These are phyloP conservation scores for Himalopsyche tibetana DNA, from an alignment of 2,888 invertebrate species.

Conservation along the genomic window DNA sequence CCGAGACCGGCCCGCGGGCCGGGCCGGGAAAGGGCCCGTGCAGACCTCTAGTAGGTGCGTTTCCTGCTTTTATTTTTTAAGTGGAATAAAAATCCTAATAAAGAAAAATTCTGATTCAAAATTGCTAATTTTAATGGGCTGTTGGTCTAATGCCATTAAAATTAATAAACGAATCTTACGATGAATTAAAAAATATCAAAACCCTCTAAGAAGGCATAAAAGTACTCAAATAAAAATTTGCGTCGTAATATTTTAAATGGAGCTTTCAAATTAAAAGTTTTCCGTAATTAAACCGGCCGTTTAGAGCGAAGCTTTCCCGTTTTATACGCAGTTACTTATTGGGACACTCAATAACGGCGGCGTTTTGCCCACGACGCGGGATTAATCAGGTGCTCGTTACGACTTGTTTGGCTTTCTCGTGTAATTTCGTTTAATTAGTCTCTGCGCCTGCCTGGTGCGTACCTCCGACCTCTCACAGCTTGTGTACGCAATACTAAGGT, in stretches of 20 bases:
- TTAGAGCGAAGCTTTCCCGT: slow-evolving; percentile 16
- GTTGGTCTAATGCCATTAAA: neutral
- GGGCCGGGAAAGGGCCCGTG: no score
- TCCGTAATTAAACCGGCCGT: slow-evolving; percentile 40
- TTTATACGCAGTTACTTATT: slow-evolving; percentile 57
- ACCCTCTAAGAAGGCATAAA: slow-evolving; percentile 25
- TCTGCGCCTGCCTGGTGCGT: slow-evolving; percentile 42
- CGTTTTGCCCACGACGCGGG: slow-evolving; percentile 50
- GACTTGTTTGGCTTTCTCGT: slow-evolving; percentile 63
- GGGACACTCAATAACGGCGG: slow-evolving; percentile 58
- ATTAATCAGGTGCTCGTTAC: slow-evolving; percentile 63
- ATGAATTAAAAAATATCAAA: slow-evolving; percentile 26
- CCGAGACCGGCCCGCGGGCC: no score
- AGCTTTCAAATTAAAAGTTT: slow-evolving; percentile 50
- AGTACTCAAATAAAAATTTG: slow-evolving; percentile 34
- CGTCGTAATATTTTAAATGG: slow-evolving; percentile 34
- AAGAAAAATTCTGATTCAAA: neutral
- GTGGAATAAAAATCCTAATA: no score
- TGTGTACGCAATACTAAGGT: slow-evolving; percentile 39
- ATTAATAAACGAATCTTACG: slow-evolving; percentile 30
- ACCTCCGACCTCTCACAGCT: neutral
- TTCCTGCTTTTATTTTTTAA: no score
- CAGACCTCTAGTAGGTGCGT: no score
- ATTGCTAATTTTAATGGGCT: neutral
- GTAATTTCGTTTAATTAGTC: slow-evolving; percentile 64